Evolutionary conservation across 2,797 vertebrate genomes (phyloP).

Genomic region (Scolopax bukidnonensis): DNA sequence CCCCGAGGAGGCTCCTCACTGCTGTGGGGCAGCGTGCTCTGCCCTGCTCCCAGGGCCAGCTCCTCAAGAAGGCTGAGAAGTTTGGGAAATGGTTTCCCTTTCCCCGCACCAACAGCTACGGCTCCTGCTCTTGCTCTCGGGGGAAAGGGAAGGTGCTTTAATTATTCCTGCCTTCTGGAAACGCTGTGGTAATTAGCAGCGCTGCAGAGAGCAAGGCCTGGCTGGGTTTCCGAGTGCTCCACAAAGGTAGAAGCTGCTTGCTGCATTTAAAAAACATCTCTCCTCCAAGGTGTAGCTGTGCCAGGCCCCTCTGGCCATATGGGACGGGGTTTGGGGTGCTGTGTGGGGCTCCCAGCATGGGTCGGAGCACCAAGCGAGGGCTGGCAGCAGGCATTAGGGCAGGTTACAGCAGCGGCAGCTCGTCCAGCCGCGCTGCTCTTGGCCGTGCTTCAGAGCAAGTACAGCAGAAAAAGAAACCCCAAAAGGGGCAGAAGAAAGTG

Average conservation of each 20-base stretch:
- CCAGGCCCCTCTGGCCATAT: fast-evolving
- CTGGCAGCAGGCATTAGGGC: background rate
- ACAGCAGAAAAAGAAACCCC: background rate
- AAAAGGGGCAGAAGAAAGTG: background rate
- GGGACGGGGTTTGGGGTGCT: background rate
- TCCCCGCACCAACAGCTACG: fast-evolving
- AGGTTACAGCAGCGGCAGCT: background rate
- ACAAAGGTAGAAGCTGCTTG: background rate
- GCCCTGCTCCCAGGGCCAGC: background rate
- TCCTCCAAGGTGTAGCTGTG: background rate
- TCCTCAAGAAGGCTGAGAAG: background rate
- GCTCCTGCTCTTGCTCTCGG: background rate
- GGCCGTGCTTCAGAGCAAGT: background rate
- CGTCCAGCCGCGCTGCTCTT: background rate
- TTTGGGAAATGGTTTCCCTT: background rate
- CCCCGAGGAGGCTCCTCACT: background rate
- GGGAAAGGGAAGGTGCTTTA: slow-evolving; percentile 11
- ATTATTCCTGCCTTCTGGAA: slow-evolving; percentile 39
- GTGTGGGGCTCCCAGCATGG: fast-evolving
- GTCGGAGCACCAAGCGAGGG: background rate
- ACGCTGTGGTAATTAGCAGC: background rate
- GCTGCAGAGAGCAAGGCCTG: slow-evolving; percentile 2
- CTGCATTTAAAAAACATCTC: background rate
- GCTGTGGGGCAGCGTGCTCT: fast-evolving
- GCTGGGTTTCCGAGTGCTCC: fast-evolving